Conservation (phyloP, 2,888 invertebrate genomes). For the Limnephilus rhombicus region DNA sequence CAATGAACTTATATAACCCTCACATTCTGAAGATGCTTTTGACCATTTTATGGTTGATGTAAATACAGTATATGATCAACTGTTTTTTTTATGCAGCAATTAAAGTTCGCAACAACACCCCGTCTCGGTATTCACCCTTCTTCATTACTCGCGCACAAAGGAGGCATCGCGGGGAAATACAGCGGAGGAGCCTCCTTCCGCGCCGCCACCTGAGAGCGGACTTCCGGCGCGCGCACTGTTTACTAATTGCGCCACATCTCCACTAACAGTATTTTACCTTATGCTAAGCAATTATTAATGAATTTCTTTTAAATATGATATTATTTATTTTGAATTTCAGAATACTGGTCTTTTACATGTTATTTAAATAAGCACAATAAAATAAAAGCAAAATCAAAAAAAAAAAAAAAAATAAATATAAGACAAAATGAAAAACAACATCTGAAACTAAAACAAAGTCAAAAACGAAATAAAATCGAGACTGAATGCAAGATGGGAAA, state of each 20-base stretch:
- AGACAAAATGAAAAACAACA: no score
- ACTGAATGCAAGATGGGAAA: no score
- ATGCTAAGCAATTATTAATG: not conserved
- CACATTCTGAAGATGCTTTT: not conserved
- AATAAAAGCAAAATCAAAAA: no score
- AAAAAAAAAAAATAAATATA: no score
- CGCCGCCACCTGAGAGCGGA: conserved; percentile 60
- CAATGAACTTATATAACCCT: no score
- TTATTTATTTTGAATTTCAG: no score
- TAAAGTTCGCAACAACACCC: not conserved
- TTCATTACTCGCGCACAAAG: conserved; percentile 19
- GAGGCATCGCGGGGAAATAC: not conserved
- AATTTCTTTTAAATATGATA: not conserved
- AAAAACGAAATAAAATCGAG: no score
- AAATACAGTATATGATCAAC: not conserved
- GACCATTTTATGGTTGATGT: not conserved
- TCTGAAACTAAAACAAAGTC: no score
- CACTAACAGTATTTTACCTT: not conserved
- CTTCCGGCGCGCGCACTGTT: conserved; percentile 62
- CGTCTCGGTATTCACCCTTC: conserved; percentile 21
- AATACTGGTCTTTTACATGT: no score
- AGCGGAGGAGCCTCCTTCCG: conserved; percentile 37
- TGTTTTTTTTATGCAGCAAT: not conserved
- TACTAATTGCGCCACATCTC: conserved; percentile 62
- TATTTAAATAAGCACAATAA: no score